phyloP scores from a whole-genome alignment of 2,888 invertebrate genomes.

The Alviniconcha strummeri region DNA sequence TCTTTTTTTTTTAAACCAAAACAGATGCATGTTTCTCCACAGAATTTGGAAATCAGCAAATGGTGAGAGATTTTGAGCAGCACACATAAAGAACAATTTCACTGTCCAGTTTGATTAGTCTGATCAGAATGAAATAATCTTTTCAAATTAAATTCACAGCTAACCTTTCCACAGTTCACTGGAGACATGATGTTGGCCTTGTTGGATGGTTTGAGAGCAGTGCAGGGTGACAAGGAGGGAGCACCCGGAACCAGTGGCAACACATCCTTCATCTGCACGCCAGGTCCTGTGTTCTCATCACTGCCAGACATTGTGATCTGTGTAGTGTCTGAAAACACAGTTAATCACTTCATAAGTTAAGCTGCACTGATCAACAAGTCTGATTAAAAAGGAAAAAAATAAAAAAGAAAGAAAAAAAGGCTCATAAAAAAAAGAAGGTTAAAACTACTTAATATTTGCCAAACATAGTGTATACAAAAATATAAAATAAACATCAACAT shows the following conservation, averaged over 20 bases:
- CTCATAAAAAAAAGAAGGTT: too few species aligned
- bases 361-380: too few species aligned
- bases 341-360: too few species aligned
- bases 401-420: too few species aligned
- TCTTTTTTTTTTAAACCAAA: neutral
- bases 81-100: neutral
- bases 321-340: too few species aligned
- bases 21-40: neutral
- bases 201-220: conserved; percentile 23
- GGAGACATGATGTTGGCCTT: conserved; percentile 26
- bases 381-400: too few species aligned
- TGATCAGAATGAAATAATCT: neutral
- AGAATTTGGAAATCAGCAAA: neutral
- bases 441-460: too few species aligned
- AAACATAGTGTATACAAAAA: too few species aligned
- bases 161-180: conserved; percentile 1
- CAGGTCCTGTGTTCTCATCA: conserved; percentile 16
- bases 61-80: neutral
- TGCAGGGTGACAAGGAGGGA: neutral
- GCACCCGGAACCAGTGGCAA: neutral
- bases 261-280: neutral
- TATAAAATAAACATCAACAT: too few species aligned
- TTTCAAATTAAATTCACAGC: neutral
- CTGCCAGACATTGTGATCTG: neutral
- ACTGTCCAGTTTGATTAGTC: too few species aligned